Conservation (phyloP, 2,797 vertebrate genomes). For the Amblyraja radiata region DNA sequence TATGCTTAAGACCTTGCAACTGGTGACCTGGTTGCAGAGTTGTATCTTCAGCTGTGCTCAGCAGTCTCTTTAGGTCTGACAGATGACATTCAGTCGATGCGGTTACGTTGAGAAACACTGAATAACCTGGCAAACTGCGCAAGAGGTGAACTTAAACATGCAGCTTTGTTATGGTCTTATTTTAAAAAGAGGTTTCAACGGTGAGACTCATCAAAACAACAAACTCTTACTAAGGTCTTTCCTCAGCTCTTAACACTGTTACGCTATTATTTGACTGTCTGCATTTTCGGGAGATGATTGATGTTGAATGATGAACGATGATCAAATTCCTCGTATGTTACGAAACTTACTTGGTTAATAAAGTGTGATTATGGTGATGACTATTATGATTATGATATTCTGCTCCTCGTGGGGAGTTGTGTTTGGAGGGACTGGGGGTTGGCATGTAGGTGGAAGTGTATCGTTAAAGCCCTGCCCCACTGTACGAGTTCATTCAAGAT, state of each 20-base stretch:
- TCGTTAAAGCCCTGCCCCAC: too few species aligned
- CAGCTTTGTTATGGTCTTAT: not conserved
- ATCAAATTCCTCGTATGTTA: too few species aligned
- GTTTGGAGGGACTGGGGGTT: not conserved
- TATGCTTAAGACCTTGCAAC: too few species aligned
- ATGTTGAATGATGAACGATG: too few species aligned
- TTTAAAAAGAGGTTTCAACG: conserved; percentile 16
- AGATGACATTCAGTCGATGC: not conserved
- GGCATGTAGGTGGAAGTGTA: not conserved
- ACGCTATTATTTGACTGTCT: too few species aligned
- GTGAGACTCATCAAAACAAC: conserved; percentile 6
- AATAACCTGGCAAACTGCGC: not conserved
- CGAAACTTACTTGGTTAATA: too few species aligned
- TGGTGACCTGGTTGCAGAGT: not conserved
- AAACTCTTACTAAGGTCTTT: not conserved
- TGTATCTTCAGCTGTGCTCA: not conserved
- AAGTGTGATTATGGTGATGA: too few species aligned
- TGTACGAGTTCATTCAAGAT: too few species aligned
- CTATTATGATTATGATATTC: not conserved
- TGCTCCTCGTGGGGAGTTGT: not conserved
- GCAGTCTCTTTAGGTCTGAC: not conserved
- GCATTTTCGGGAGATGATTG: not conserved
- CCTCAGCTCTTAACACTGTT: not conserved
- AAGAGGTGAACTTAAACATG: not conserved
- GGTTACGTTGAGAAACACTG: not conserved